Percentiles rank a stretch among this genome's conserved stretches.
Evolutionary conservation across 37 sponge, comb jelly and placozoan species (phyloP).

Genomic region (Chondrilla cf. caribensis): DNA sequence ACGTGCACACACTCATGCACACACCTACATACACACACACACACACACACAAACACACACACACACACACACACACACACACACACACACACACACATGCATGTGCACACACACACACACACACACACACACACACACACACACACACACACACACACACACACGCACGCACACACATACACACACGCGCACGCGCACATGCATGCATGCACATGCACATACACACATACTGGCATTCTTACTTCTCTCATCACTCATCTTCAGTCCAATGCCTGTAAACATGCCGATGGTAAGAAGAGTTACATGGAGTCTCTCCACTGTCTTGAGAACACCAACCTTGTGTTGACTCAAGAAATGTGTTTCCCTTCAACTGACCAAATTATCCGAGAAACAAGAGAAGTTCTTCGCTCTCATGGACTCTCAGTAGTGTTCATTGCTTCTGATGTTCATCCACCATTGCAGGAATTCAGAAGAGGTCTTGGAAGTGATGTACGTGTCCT

Average conservation of each 20-base stretch:
- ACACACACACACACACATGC: conserved; percentile 2
- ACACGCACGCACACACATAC: conserved; percentile 5
- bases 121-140: too few species aligned
- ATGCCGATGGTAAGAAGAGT: conserved; percentile 33
- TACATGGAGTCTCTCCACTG: conserved; percentile 90
- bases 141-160: conserved; percentile 3
- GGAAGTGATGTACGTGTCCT: background rate
- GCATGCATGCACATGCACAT: background rate
- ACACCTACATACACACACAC: background rate
- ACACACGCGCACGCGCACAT: background rate
- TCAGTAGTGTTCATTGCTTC: conserved; percentile 52
- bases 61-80: background rate
- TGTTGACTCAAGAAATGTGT: conserved; percentile 66
- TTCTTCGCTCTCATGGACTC: background rate
- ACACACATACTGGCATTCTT: background rate
- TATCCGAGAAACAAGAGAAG: conserved; percentile 6
- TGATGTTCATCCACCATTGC: conserved; percentile 38
- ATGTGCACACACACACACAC: conserved; percentile 4
- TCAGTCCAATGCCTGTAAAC: conserved; percentile 61
- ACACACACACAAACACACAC: conserved; percentile 5
- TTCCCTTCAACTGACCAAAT: conserved; percentile 47
- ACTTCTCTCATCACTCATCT: background rate
- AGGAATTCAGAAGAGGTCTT: conserved; percentile 15
- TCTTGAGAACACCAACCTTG: conserved; percentile 48
- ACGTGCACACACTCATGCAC: too few species aligned